A percentile compares a stretch with the other conserved stretches of the same genome.
Evolutionary conservation across 1,140 invertebrate species (phyloP).

Genomic region (Homarus americanus): DNA sequence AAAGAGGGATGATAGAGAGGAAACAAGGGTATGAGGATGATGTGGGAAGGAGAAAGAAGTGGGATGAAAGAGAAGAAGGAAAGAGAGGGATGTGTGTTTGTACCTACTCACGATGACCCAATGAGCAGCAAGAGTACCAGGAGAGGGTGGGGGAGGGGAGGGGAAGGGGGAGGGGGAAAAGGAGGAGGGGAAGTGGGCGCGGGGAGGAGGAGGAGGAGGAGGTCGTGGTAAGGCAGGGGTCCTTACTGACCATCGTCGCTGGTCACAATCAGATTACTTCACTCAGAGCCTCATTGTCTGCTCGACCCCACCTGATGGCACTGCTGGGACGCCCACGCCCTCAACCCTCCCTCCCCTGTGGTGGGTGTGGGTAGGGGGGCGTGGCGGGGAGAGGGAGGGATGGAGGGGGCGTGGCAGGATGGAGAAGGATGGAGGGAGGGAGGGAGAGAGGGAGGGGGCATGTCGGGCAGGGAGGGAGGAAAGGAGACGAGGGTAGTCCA

Average conservation of each 20-base stretch:
- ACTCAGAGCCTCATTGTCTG: constrained; percentile 12
- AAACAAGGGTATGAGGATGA: too few species aligned
- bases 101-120: neutral
- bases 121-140: neutral
- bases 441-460: neutral
- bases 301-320: neutral
- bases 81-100: too few species aligned
- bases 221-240: neutral
- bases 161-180: neutral
- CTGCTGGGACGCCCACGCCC: neutral
- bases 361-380: neutral
- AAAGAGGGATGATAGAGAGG: too few species aligned
- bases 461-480: too few species aligned
- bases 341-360: neutral
- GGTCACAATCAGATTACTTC: constrained; percentile 35
- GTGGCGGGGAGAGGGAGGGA: neutral
- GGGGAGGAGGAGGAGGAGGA: neutral
- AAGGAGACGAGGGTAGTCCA: too few species aligned
- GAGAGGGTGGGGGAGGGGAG: neutral
- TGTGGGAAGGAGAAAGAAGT: too few species aligned
- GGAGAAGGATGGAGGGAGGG: neutral
- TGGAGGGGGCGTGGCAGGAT: neutral
- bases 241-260: constrained; percentile 17
- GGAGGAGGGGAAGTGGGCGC: neutral
- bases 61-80: too few species aligned